These are phyloP conservation scores for Eupristina koningsbergeri DNA, from an alignment of 1,140 invertebrate species.

Conservation along the genomic window DNA sequence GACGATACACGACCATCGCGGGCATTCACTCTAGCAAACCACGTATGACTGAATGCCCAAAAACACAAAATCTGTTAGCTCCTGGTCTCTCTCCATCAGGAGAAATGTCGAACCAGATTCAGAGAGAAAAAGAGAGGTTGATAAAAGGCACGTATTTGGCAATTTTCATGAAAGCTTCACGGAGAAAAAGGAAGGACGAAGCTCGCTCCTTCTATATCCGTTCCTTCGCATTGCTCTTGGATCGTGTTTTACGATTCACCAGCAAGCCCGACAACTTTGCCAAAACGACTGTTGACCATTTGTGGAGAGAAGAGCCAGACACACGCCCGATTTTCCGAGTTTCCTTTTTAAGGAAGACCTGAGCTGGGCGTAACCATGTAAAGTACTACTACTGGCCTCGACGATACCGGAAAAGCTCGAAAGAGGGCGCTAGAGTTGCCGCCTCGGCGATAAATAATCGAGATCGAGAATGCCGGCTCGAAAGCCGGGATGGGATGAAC, in stretches of 20 bases:
- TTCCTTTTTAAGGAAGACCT: not conserved
- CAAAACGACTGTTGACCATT: not conserved
- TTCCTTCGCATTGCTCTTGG: not conserved
- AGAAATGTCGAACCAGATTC: constrained; percentile 17
- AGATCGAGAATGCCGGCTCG: constrained; percentile 47
- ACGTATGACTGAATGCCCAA: constrained; percentile 65
- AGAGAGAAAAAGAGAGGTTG: not conserved
- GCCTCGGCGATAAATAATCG: constrained; percentile 66
- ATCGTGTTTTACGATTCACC: not conserved
- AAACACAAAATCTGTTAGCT: constrained; percentile 66
- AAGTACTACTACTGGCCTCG: not conserved
- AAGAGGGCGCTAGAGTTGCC: not conserved
- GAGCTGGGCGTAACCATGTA: not conserved
- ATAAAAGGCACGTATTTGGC: not conserved
- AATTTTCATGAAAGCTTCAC: constrained; percentile 52
- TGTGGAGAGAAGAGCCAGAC: too few species aligned
- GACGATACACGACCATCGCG: constrained; percentile 33
- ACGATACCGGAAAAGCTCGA: not conserved
- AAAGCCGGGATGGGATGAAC: not conserved
- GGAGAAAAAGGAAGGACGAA: not conserved
- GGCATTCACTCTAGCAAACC: constrained; percentile 27
- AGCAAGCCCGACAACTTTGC: too few species aligned
- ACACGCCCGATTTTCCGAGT: not conserved
- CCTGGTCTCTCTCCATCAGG: not conserved
- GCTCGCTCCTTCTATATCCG: not conserved